A percentile compares a stretch with the other conserved stretches of the same genome.
Conservation (phyloP, 2,888 invertebrate genomes). For the Erannis defoliaria region DNA sequence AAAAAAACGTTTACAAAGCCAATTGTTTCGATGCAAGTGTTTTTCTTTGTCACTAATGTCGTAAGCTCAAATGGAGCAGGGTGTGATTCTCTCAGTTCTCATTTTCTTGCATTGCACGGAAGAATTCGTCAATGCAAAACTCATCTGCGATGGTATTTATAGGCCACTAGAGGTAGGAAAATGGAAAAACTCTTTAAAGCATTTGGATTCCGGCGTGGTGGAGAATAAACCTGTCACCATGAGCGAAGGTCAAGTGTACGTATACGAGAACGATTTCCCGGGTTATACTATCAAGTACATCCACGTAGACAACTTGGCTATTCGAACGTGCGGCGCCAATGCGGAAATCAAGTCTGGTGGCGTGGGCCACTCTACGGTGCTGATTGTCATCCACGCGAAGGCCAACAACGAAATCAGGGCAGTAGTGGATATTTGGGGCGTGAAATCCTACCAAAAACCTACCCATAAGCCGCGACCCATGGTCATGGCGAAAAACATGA, state of each 20-base stretch:
- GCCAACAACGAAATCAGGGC: constrained; percentile 72
- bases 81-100: constrained; percentile 42
- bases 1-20: background rate
- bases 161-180: constrained; percentile 68
- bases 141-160: constrained; percentile 65
- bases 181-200: constrained; percentile 62
- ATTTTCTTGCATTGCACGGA: constrained; percentile 25
- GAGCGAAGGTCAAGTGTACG: constrained; percentile 71
- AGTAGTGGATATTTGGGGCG: constrained; percentile 78
- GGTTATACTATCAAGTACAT: constrained; percentile 70
- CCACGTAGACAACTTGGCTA: constrained; percentile 73
- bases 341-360: constrained; percentile 69
- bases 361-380: constrained; percentile 60
- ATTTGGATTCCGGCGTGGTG: constrained; percentile 71
- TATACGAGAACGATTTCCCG: constrained; percentile 75
- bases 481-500: constrained; percentile 50
- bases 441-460: constrained; percentile 39
- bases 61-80: constrained; percentile 50
- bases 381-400: constrained; percentile 69
- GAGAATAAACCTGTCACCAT: constrained; percentile 69
- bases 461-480: constrained; percentile 5
- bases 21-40: constrained; percentile 44
- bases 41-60: constrained; percentile 35
- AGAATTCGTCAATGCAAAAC: constrained; percentile 46
- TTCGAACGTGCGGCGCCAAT: constrained; percentile 70